A percentile compares a stretch with the other conserved stretches of the same genome.
These are phyloP conservation scores for Drosophila athabasca DNA, from an alignment of 1,140 invertebrate genomes.

Conservation along the genomic window DNA sequence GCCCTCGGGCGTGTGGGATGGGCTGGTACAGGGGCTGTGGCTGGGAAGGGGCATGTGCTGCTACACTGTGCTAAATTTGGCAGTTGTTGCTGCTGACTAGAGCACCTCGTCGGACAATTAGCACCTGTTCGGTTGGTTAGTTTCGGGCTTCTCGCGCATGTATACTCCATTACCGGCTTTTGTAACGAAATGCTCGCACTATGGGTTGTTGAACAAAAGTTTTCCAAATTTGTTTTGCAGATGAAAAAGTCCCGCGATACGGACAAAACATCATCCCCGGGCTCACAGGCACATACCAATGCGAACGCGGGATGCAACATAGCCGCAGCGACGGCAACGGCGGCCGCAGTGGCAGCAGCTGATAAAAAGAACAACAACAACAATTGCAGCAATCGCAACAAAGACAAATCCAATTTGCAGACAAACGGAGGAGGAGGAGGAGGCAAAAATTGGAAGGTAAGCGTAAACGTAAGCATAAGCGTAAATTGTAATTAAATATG, in stretches of 20 bases:
- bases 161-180: conserved; percentile 57
- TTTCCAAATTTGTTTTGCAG: conserved; percentile 39
- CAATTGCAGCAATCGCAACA: conserved; percentile 58
- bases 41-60: neutral
- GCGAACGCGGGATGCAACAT: conserved; percentile 27
- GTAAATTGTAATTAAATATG: conserved; percentile 33
- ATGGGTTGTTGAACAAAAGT: neutral
- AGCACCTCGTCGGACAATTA: conserved; percentile 56
- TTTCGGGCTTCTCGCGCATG: conserved; percentile 46
- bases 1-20: conserved; percentile 7
- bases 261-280: conserved; percentile 49
- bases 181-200: no score
- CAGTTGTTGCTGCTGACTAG: conserved; percentile 15
- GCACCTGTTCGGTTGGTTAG: conserved; percentile 51
- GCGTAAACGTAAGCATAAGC: conserved; percentile 7
- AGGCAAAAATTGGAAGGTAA: conserved; percentile 79
- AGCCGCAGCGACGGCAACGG: conserved; percentile 6
- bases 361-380: conserved; percentile 61
- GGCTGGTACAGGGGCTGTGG: neutral
- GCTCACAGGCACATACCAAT: conserved; percentile 22
- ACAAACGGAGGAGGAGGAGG: conserved; percentile 67
- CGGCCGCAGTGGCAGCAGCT: conserved; percentile 16
- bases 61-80: conserved; percentile 47
- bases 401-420: conserved; percentile 59
- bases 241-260: conserved; percentile 67